Evolutionary conservation across 2,888 invertebrate species (phyloP).

Genomic region (Conops quadrifasciatus): DNA sequence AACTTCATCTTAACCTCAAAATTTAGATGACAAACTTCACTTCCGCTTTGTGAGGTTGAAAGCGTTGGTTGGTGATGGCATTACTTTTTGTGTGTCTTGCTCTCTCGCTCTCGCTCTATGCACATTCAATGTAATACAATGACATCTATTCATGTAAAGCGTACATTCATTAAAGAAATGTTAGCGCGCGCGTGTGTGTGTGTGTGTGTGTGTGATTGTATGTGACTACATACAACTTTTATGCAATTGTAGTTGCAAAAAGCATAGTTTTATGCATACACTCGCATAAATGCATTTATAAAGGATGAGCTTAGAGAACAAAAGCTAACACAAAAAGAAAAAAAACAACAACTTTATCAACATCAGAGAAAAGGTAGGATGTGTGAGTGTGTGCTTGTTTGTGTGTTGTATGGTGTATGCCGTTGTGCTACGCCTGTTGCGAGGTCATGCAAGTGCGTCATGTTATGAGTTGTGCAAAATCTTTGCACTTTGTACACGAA

Average conservation of each 20-base stretch:
- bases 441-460: conserved; percentile 17
- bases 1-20: no score
- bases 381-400: background rate
- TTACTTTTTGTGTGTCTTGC: background rate
- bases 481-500: no score
- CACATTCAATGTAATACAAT: background rate
- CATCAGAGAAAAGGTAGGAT: background rate
- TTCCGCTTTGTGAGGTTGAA: no score
- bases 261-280: no score
- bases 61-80: no score
- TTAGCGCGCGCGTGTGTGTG: conserved; percentile 1
- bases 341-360: no score
- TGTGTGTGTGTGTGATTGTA: conserved; percentile 13
- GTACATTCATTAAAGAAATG: conserved; percentile 10
- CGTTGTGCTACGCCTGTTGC: background rate
- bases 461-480: background rate
- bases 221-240: background rate
- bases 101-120: background rate
- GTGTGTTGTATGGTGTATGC: background rate
- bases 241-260: no score
- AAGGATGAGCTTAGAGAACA: no score
- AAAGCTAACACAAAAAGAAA: no score
- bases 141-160: background rate
- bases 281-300: no score
- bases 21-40: no score